Evolutionary conservation across 2,888 invertebrate genomes (phyloP), one percentile per base, ranked within the genome.

Genomic region (Agonopterix alstromeriana): DNA sequence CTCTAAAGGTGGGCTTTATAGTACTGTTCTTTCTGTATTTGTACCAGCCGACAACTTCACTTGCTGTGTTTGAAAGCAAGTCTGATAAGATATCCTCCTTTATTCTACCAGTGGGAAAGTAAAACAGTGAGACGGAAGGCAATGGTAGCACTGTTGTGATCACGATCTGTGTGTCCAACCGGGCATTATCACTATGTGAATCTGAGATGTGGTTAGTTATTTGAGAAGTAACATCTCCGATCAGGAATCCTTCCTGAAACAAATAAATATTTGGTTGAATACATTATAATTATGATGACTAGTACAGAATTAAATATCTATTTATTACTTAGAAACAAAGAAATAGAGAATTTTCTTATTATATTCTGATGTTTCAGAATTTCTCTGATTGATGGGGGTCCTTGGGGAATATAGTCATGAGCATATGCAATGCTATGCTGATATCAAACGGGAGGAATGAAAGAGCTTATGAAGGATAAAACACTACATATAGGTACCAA

Each of bases 131-230:
- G 0, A 87, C 77, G 10, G 87, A 80, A 3, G 93, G 91, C 53
- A 91, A 83, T 0, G 92, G 91, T 46, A 93, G 67, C 35, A 92
- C 83, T 10, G 91, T 90, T 63, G 90, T 90, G 53, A 93, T 86
- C 62, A 91, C 88, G 49, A 93, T 92, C 60, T 91, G 90, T 54
- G 89, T 90, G 58, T 91, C 91, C 49, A 91, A 77, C 36, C 91
- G 88, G 45, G 92, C 88, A 59, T 91, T 90, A 63, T 91, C 90
- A 62, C 91, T 92, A 53, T 93, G 92, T 10, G 91, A 90, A 70
- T 94, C 93, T 3, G 93, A 93, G 67, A 93, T 92, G 49, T 92
- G 92, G 71, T 91, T 92, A 4, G 91, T 92, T 60, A 92, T 90
- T 75, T 90, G 91, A 43, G 90, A 89, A 42, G 90, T 83, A 10